phyloP scores from a whole-genome alignment of 2,113 vertebrate species.

The Calyptommatus sinebrachiatus region DNA sequence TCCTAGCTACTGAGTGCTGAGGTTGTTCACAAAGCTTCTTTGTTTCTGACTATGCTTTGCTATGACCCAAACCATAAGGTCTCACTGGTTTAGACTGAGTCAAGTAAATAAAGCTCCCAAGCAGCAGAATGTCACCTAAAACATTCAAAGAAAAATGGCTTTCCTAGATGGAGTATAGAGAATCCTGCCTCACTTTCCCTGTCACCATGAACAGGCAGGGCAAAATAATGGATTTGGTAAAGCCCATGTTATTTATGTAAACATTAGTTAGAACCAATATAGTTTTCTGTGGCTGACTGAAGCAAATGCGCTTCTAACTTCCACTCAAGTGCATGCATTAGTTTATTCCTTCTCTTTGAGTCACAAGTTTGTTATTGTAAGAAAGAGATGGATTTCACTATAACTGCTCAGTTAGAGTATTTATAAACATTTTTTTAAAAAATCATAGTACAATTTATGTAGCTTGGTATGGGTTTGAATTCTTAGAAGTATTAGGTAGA shows the following conservation, averaged over 20 bases:
- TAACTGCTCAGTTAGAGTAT: neutral
- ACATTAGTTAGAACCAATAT: neutral
- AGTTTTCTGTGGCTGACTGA: too few relatives aligned
- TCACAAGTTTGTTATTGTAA: neutral
- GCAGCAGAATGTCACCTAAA: neutral
- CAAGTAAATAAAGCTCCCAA: too few relatives aligned
- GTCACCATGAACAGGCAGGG: neutral
- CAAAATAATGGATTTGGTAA: neutral
- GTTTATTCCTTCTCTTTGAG: neutral
- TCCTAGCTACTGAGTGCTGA: too few relatives aligned
- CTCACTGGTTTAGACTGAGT: too few relatives aligned
- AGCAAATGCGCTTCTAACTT: neutral
- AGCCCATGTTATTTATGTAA: neutral
- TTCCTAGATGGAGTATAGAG: neutral
- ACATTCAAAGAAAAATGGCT: neutral
- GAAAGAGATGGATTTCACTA: neutral
- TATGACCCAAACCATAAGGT: too few relatives aligned
- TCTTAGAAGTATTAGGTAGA: neutral
- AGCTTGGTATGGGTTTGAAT: neutral
- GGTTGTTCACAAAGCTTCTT: too few relatives aligned
- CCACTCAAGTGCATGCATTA: neutral
- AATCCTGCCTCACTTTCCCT: neutral
- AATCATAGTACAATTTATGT: neutral
- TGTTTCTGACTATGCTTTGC: too few relatives aligned
- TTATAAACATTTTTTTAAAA: neutral